Evolutionary conservation across 1,140 invertebrate species (phyloP).

Genomic region (Delia radicum): DNA sequence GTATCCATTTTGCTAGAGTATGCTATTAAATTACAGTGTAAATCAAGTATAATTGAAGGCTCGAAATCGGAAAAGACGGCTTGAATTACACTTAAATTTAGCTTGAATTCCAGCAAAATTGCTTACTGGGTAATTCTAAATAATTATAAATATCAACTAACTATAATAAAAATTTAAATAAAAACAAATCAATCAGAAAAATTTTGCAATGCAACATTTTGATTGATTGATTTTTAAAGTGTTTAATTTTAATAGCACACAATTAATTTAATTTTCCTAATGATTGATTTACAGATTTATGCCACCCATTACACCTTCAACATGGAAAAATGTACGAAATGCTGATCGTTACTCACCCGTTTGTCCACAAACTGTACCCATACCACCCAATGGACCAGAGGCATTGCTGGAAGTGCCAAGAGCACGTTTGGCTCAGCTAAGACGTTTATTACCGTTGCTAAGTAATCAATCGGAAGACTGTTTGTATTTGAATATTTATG

Average conservation of each 20-base stretch:
- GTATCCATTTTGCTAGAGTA: no score
- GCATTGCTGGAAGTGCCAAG: constrained; percentile 74
- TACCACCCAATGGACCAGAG: constrained; percentile 70
- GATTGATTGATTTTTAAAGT: background rate
- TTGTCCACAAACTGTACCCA: constrained; percentile 83
- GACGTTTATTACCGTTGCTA: constrained; percentile 77
- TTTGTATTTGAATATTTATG: constrained; percentile 94
- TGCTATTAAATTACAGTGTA: no score
- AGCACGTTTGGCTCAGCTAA: constrained; percentile 76
- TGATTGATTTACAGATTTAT: constrained; percentile 77
- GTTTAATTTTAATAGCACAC: background rate
- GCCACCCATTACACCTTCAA: constrained; percentile 88
- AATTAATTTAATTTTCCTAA: background rate
- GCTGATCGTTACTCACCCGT: constrained; percentile 81
- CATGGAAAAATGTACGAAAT: constrained; percentile 79
- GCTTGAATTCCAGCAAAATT: no score
- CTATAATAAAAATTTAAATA: background rate
- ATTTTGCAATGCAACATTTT: background rate
- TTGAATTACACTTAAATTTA: no score
- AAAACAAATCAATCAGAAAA: background rate
- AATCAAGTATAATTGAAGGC: no score
- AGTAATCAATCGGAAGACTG: constrained; percentile 95
- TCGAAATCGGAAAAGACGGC: no score
- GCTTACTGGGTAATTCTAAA: no score
- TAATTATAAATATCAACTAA: background rate